Evolutionary conservation across 2,113 vertebrate species (phyloP), one percentile per base, ranked within the genome.

Genomic region (Ceyx cyanopectus): DNA sequence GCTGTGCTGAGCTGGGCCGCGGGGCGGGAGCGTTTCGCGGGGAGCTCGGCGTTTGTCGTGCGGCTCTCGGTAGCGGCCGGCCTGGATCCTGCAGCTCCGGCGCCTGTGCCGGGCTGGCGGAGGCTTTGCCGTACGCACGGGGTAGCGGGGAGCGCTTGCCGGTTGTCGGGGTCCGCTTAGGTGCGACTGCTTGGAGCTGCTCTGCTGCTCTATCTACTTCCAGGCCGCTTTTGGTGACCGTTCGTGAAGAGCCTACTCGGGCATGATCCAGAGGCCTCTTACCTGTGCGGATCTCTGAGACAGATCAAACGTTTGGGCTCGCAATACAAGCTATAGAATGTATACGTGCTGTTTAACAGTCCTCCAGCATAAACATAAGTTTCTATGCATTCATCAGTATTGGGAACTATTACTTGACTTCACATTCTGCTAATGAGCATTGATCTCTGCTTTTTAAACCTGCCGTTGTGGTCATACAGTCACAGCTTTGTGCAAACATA

Each of bases 201-300:
- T n/a, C 46, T 26, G 2, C 2, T 30, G 43, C 60, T 69, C 4
- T 13, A 1, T 46, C 12, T 37, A 41, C 43, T 73, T 7, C 3
- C 34, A 13, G 29, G 27, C n/a, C 23, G 1, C 10, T 48, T 46
- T 5, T 30, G 40, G 7, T 27, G n/a, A 1, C 19, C 2, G 0
- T 23, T 9, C 37, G 43, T 16, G 53, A 5, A 29, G 10, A 24
- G 10, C 32, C 12, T 14, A 1, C 29, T 26, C 45, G 10, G 57
- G 51, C n/a, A 0, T 5, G 16, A 17, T 9, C 22, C 16, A 1
- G 40, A 32, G 67, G 26, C 61, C 56, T 54, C 20, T 8, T 30
- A 1, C 4, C 50, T 29, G n/a, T 30, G n/a, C 53, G 26, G 34
- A 66, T 41, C 7, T n/a, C n/a, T 18, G 57, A 80, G 46, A 30